These are phyloP conservation scores for Lottia scabra DNA, from an alignment of 2,888 invertebrate species.

Conservation along the genomic window DNA sequence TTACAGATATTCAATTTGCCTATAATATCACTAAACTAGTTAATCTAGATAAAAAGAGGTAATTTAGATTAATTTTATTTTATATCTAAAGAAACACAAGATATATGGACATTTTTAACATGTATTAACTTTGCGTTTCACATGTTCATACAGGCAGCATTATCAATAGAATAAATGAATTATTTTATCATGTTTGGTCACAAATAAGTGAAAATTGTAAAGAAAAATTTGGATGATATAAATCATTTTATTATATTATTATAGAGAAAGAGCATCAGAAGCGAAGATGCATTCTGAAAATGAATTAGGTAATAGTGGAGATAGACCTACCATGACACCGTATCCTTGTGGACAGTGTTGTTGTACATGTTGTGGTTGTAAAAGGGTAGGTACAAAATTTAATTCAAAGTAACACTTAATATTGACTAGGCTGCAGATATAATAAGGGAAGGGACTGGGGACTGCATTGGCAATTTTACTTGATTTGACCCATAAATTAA, in stretches of 20 bases:
- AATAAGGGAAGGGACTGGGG: too few species aligned
- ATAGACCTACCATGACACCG: conserved; percentile 81
- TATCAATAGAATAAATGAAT: too few species aligned
- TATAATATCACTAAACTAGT: conserved; percentile 87
- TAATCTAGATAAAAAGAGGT: conserved; percentile 78
- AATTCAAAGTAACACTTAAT: too few species aligned
- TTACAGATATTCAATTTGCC: conserved; percentile 88
- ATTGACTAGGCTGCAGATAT: too few species aligned
- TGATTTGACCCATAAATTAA: too few species aligned
- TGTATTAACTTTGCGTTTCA: too few species aligned
- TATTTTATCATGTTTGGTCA: too few species aligned
- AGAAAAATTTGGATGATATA: background rate
- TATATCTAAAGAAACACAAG: background rate
- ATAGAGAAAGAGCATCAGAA: conserved; percentile 54
- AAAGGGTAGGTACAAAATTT: conserved; percentile 36
- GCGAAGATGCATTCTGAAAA: conserved; percentile 73
- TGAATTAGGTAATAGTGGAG: conserved; percentile 79
- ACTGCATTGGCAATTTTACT: too few species aligned
- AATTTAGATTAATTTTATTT: conserved; percentile 4
- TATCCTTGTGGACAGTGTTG: conserved; percentile 78
- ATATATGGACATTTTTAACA: too few species aligned
- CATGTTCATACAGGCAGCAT: too few species aligned
- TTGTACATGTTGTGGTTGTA: conserved; percentile 52
- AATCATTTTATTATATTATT: background rate
- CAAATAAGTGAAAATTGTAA: too few species aligned